phyloP scores from a whole-genome alignment of 2,113 vertebrate species.

The Oxyruncus cristatus region DNA sequence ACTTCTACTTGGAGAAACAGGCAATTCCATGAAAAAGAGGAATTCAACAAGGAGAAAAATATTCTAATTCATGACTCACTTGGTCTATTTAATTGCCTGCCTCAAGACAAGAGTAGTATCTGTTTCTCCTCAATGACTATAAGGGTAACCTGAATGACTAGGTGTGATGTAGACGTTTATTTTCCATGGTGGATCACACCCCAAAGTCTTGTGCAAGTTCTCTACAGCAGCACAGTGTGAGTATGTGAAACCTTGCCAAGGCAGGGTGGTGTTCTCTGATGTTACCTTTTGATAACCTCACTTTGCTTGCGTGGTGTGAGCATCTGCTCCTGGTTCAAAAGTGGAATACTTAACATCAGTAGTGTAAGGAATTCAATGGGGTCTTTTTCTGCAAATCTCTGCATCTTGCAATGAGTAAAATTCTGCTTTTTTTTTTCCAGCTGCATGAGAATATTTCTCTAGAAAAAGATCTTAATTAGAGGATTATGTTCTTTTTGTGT shows the following conservation, averaged over 20 bases:
- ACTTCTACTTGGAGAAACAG: neutral
- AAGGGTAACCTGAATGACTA: neutral
- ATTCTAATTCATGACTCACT: neutral
- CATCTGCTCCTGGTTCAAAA: neutral
- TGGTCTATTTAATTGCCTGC: neutral
- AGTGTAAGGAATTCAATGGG: accelerated
- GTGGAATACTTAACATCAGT: neutral
- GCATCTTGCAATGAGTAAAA: neutral
- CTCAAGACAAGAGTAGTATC: neutral
- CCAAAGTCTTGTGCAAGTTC: neutral
- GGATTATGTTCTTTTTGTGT: neutral
- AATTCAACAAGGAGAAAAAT: neutral
- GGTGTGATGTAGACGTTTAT: neutral
- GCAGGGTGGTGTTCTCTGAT: neutral
- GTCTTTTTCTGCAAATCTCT: neutral
- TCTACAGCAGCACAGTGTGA: neutral
- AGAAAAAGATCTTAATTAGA: neutral
- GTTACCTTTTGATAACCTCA: neutral
- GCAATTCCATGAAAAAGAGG: neutral
- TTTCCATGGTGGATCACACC: neutral
- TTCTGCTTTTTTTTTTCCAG: neutral
- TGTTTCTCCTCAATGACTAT: neutral
- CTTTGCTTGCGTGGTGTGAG: neutral
- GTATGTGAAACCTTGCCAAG: neutral
- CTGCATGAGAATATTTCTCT: neutral